These are phyloP conservation scores for Steinernema feltiae DNA, from an alignment of 1,140 invertebrate genomes.

Conservation along the genomic window DNA sequence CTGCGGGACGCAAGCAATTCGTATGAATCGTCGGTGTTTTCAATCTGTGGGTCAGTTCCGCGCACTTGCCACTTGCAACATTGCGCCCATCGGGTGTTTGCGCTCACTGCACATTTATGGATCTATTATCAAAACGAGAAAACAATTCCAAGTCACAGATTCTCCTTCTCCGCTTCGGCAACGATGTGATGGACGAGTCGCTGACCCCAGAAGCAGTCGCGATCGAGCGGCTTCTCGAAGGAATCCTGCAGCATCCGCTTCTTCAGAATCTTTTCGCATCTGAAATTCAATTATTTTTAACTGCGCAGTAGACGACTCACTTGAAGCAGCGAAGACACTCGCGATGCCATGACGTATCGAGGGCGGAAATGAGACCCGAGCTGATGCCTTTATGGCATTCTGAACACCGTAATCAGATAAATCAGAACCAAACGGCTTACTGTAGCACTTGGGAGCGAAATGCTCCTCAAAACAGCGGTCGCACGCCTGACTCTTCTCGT, in stretches of 20 bases:
- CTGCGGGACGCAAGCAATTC: no score
- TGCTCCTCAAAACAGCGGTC: background rate
- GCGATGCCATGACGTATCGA: background rate
- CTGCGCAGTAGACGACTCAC: background rate
- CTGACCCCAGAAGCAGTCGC: background rate
- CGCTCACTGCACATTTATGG: no score
- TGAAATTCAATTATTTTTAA: background rate
- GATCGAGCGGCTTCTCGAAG: background rate
- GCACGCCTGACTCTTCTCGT: background rate
- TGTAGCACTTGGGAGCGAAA: background rate
- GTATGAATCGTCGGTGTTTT: no score
- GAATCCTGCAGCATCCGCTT: background rate
- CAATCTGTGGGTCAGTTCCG: no score
- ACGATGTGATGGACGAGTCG: background rate
- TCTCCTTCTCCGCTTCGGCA: background rate
- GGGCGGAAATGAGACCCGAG: background rate
- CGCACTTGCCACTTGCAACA: no score
- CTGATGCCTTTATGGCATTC: background rate
- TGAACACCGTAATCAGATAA: background rate
- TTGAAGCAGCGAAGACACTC: background rate
- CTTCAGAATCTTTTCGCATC: background rate
- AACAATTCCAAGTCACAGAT: background rate
- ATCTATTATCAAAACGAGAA: no score
- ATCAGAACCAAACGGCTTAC: background rate
- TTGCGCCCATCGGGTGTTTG: no score